Conservation (phyloP, 2,113 vertebrate genomes). For the Papio anubis region DNA sequence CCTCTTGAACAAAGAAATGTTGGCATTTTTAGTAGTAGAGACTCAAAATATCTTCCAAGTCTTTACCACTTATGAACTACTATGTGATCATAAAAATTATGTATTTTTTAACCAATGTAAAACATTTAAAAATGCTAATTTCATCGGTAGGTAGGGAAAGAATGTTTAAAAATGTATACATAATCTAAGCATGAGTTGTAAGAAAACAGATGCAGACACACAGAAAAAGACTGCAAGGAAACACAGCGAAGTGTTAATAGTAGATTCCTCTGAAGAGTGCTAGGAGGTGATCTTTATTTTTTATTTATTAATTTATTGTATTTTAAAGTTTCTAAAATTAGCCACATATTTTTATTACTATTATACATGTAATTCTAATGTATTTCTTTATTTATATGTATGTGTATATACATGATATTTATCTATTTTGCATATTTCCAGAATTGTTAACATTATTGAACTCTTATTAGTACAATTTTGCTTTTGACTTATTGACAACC, state of each 20-base stretch:
- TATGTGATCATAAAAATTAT: not conserved
- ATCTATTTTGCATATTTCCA: slow-evolving; percentile 1
- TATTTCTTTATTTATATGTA: not conserved
- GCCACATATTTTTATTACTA: not conserved
- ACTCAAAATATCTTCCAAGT: not conserved
- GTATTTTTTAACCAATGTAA: not conserved
- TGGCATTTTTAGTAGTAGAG: not conserved
- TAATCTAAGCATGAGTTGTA: not conserved
- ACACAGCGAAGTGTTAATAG: not conserved
- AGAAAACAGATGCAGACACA: not conserved
- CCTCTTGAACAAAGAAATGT: not conserved
- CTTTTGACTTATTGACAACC: not conserved
- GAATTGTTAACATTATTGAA: not conserved
- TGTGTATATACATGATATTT: not conserved
- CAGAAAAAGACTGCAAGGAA: not conserved
- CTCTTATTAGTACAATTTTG: not conserved
- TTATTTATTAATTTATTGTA: not conserved
- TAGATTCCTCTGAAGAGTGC: not conserved
- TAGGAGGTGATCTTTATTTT: not conserved
- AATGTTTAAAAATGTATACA: not conserved
- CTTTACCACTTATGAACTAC: not conserved
- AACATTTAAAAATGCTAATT: not conserved
- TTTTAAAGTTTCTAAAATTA: not conserved
- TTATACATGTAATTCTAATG: not conserved
- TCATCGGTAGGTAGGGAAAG: not conserved